These are phyloP conservation scores for Sinocyclocheilus anophthalmus DNA, from an alignment of 2,113 vertebrate species.

Conservation along the genomic window DNA sequence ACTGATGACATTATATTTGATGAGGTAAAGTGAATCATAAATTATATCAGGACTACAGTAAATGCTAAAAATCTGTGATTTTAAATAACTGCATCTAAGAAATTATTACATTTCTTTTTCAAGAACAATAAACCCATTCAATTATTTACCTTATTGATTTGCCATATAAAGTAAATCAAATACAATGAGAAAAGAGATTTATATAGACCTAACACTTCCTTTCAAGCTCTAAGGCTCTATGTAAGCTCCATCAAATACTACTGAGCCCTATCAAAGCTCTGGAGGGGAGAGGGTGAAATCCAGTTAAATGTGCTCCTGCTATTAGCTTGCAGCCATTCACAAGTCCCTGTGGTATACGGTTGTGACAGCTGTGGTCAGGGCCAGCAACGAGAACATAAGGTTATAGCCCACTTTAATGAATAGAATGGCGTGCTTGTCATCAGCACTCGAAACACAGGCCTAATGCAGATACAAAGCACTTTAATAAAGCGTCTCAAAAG, in stretches of 20 bases:
- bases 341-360: background rate
- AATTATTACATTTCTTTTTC: background rate
- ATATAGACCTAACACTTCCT: slow-evolving; percentile 4
- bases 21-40: background rate
- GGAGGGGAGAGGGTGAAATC: slow-evolving; percentile 31
- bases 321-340: slow-evolving; percentile 37
- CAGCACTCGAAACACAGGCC: slow-evolving; percentile 4
- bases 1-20: background rate
- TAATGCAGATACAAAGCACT: slow-evolving; percentile 26
- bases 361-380: slow-evolving; percentile 37
- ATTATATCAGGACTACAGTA: background rate
- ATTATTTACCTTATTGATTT: slow-evolving; percentile 30
- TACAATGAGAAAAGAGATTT: background rate
- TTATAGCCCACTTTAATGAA: slow-evolving; percentile 21
- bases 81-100: background rate
- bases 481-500: slow-evolving; percentile 18
- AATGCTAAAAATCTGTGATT: background rate
- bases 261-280: slow-evolving; percentile 39
- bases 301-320: slow-evolving; percentile 22
- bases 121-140: background rate
- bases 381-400: background rate
- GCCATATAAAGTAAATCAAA: slow-evolving; percentile 8
- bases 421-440: background rate
- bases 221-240: background rate
- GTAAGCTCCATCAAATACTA: slow-evolving; percentile 13